A percentile compares a stretch with the other conserved stretches of the same genome.
Evolutionary conservation across 1,140 invertebrate genomes (phyloP).

Genomic region (Limonius californicus): DNA sequence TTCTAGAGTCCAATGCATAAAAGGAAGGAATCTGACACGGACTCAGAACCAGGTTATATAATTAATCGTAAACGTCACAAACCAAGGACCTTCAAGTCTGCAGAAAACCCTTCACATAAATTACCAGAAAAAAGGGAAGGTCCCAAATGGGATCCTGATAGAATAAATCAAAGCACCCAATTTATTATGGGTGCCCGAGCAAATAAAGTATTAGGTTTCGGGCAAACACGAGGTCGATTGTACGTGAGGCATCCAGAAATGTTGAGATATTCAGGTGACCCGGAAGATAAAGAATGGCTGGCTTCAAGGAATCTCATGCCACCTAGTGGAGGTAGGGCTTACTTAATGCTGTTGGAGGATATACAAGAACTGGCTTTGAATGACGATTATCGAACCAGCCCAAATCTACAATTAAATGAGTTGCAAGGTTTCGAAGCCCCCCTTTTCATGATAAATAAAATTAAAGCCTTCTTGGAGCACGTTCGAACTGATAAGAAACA

Average conservation of each 20-base stretch:
- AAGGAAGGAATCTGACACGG: slow-evolving; percentile 59
- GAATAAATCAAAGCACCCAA: slow-evolving; percentile 62
- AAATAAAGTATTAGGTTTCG: slow-evolving; percentile 71
- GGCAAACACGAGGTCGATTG: slow-evolving; percentile 67
- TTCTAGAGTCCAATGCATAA: slow-evolving; percentile 54
- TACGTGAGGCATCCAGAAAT: slow-evolving; percentile 73
- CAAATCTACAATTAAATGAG: slow-evolving; percentile 61
- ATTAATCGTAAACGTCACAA: slow-evolving; percentile 48
- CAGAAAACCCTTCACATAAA: slow-evolving; percentile 36
- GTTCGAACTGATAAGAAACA: slow-evolving; percentile 39
- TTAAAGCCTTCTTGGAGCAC: slow-evolving; percentile 55
- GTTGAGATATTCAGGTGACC: slow-evolving; percentile 68
- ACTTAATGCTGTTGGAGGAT: slow-evolving; percentile 77
- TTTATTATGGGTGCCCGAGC: slow-evolving; percentile 79
- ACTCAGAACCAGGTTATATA: slow-evolving; percentile 50
- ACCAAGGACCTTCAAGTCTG: slow-evolving; percentile 24
- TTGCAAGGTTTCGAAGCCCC: slow-evolving; percentile 70
- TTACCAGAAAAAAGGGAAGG: slow-evolving; percentile 44
- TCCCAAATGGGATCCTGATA: slow-evolving; percentile 69
- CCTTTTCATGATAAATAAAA: slow-evolving; percentile 68
- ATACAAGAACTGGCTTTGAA: slow-evolving; percentile 68
- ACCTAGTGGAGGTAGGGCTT: slow-evolving; percentile 72
- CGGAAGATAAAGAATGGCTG: slow-evolving; percentile 80
- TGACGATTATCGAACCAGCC: slow-evolving; percentile 69
- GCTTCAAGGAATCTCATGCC: slow-evolving; percentile 71